Conservation (phyloP, 2,797 vertebrate genomes). For the Falco berigora region DNA sequence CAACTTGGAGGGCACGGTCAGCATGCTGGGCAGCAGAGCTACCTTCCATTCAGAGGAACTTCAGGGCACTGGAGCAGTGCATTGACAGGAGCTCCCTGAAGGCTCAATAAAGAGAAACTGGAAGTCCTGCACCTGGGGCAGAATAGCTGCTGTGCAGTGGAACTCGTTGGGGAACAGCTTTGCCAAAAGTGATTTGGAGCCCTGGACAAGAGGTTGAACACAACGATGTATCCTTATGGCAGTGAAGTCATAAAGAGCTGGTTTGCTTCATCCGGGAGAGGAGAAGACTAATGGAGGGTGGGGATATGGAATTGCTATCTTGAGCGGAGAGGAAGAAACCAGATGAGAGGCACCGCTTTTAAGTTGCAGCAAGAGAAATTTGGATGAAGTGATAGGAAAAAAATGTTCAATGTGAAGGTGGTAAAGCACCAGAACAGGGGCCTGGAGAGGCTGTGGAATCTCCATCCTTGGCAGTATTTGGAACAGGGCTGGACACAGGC, state of each 20-base stretch:
- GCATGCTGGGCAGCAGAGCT: neutral
- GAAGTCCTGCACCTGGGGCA: neutral
- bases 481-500: neutral
- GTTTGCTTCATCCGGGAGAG: neutral
- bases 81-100: neutral
- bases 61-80: neutral
- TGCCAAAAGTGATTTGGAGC: neutral
- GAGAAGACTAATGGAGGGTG: neutral
- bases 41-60: neutral
- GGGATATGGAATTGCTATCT: neutral
- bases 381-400: neutral
- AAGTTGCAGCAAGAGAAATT: neutral
- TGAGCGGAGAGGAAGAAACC: neutral
- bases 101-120: neutral
- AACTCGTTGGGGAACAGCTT: neutral
- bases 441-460: neutral
- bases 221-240: fast-evolving
- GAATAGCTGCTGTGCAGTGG: neutral
- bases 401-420: neutral
- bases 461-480: neutral
- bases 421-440: neutral
- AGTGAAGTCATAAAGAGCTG: neutral
- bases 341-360: neutral
- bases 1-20: neutral
- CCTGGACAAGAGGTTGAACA: neutral